Conservation (phyloP, 1,140 invertebrate genomes). For the Lerema accius region DNA sequence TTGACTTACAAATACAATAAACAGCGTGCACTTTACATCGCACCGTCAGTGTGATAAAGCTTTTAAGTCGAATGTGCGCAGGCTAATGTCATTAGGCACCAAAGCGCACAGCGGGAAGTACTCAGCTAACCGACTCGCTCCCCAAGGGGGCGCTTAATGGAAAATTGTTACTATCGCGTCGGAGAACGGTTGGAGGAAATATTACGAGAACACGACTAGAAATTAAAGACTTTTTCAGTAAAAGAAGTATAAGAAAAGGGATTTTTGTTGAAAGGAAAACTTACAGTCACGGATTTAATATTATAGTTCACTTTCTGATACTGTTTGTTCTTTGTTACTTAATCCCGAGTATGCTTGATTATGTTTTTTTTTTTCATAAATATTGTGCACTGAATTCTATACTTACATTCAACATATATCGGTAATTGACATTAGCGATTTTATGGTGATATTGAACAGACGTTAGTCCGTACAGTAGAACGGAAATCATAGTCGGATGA, state of each 20-base stretch:
- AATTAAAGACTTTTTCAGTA: not conserved
- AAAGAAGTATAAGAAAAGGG: not conserved
- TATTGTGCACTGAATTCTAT: too few species aligned
- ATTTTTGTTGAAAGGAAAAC: too few species aligned
- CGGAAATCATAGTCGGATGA: conserved; percentile 30
- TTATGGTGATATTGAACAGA: conserved; percentile 35
- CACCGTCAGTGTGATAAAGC: conserved; percentile 24
- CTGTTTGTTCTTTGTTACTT: too few species aligned
- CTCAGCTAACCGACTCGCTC: conserved; percentile 8
- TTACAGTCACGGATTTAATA: too few species aligned
- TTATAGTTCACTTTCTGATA: too few species aligned
- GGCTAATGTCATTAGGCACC: conserved; percentile 25
- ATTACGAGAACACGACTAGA: not conserved
- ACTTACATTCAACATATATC: conserved; percentile 3
- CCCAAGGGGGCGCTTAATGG: conserved; percentile 16
- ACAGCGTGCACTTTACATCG: conserved; percentile 10
- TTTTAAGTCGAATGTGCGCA: conserved; percentile 17
- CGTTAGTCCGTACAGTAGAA: conserved; percentile 14
- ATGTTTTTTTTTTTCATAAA: too few species aligned
- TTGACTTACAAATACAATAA: conserved; percentile 6
- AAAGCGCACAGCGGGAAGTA: conserved; percentile 23
- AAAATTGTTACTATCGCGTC: conserved; percentile 16
- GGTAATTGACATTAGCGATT: conserved; percentile 31
- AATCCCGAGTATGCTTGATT: too few species aligned
- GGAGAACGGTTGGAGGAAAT: not conserved